These are phyloP conservation scores for Hesperophylax magnus DNA, from an alignment of 1,140 invertebrate genomes.

Conservation along the genomic window DNA sequence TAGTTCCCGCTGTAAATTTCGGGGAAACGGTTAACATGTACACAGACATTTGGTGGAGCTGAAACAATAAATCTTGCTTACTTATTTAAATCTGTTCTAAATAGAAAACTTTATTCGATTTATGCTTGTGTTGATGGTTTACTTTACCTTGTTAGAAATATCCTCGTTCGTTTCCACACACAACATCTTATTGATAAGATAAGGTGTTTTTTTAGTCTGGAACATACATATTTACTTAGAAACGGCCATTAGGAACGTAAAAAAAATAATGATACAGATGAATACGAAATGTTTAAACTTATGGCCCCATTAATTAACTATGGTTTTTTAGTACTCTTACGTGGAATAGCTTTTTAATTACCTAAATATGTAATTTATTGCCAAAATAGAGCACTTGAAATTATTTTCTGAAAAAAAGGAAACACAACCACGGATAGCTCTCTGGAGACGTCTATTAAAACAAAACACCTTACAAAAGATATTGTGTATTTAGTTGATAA, in stretches of 20 bases:
- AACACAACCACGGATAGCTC: no score
- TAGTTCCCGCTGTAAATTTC: background rate
- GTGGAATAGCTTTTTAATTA: no score
- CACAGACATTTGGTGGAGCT: background rate
- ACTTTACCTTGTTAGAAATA: conserved; percentile 8
- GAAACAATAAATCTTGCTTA: background rate
- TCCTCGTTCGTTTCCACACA: background rate
- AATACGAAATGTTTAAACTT: background rate
- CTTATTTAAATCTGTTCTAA: background rate
- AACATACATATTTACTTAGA: background rate
- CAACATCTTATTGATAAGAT: no score
- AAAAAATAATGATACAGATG: background rate
- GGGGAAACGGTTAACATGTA: background rate
- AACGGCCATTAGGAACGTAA: background rate
- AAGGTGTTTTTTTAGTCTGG: no score
- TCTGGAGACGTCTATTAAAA: no score
- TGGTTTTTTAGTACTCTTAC: no score
- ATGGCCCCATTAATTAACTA: background rate
- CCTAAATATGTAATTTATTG: background rate
- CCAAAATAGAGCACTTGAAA: background rate
- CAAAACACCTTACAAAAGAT: no score
- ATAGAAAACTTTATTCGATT: background rate
- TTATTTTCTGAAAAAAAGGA: no score
- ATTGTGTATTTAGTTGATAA: no score
- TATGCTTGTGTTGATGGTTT: background rate